A percentile compares a stretch with the other conserved stretches of the same genome.
Conservation (phyloP, 23 tunicate genomes). For the Clavelina lepadiformis region DNA sequence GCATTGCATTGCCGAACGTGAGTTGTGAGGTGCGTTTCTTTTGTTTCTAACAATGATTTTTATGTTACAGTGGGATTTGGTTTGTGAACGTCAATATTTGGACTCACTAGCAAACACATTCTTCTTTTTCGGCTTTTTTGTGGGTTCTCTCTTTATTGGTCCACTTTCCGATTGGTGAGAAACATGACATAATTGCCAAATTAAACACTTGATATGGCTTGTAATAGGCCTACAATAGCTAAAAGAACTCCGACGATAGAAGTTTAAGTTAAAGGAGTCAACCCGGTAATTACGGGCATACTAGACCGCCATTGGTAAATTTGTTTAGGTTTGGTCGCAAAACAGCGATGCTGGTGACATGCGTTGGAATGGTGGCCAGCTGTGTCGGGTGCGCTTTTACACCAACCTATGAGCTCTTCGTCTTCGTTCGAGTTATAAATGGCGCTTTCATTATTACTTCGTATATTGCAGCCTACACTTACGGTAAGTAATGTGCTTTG, state of each 20-base stretch:
- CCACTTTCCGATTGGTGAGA: background rate
- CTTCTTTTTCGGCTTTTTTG: background rate
- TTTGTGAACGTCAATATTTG: background rate
- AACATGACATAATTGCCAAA: too few relatives aligned
- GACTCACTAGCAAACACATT: background rate
- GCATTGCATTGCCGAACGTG: background rate
- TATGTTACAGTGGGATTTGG: background rate
- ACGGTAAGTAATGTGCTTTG: conserved; percentile 37
- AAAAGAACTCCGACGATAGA: too few relatives aligned
- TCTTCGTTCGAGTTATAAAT: conserved; percentile 32
- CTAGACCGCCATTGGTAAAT: too few relatives aligned
- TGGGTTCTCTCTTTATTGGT: background rate
- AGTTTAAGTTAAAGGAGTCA: too few relatives aligned
- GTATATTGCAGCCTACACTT: conserved; percentile 47
- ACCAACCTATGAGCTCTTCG: conserved; percentile 51
- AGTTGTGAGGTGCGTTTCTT: too few relatives aligned
- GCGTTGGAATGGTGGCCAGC: conserved; percentile 6
- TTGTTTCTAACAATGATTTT: background rate
- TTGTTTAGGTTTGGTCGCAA: conserved; percentile 70
- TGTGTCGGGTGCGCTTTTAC: conserved; percentile 39
- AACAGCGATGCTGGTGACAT: conserved; percentile 26
- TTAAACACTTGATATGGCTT: too few relatives aligned
- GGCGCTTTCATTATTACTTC: conserved; percentile 30
- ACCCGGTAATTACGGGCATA: too few relatives aligned
- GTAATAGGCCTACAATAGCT: too few relatives aligned